These are phyloP conservation scores for Heliconius eleuchia DNA, from an alignment of 1,140 invertebrate species.

Conservation along the genomic window DNA sequence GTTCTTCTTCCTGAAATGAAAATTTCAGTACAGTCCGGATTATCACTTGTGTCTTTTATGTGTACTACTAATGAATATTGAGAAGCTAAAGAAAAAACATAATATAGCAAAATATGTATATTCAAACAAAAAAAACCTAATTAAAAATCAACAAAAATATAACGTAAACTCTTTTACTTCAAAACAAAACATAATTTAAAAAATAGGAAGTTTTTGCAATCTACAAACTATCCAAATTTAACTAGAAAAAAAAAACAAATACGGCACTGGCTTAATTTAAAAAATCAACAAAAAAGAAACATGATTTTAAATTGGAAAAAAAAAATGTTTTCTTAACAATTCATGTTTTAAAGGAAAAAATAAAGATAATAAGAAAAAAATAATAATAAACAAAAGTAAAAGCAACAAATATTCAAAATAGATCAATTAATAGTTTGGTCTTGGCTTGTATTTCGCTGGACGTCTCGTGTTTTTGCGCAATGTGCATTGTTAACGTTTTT, in stretches of 20 bases:
- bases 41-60: conserved; percentile 14
- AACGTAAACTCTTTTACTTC: conserved; percentile 6
- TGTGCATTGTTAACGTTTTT: conserved; percentile 77
- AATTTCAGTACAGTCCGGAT: conserved; percentile 58
- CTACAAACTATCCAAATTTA: conserved; percentile 16
- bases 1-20: conserved; percentile 68
- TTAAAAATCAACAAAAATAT: conserved; percentile 38
- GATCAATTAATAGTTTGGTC: conserved; percentile 30
- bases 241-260: conserved; percentile 19
- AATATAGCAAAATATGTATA: conserved; percentile 52
- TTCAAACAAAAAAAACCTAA: conserved; percentile 44
- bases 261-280: conserved; percentile 28
- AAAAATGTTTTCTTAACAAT: conserved; percentile 54
- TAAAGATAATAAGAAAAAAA: conserved; percentile 22
- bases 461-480: conserved; percentile 67
- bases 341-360: conserved; percentile 55
- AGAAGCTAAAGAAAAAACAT: conserved; percentile 49
- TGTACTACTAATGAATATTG: conserved; percentile 13
- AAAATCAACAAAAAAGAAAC: conserved; percentile 29
- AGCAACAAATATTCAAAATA: conserved; percentile 39
- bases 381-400: conserved; percentile 38
- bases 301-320: conserved; percentile 24
- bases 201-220: conserved; percentile 33
- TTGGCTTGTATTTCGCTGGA: conserved; percentile 17
- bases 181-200: conserved; percentile 10